Evolutionary conservation across 2,888 invertebrate species (phyloP).

Genomic region (Caenorhabditis sp.): DNA sequence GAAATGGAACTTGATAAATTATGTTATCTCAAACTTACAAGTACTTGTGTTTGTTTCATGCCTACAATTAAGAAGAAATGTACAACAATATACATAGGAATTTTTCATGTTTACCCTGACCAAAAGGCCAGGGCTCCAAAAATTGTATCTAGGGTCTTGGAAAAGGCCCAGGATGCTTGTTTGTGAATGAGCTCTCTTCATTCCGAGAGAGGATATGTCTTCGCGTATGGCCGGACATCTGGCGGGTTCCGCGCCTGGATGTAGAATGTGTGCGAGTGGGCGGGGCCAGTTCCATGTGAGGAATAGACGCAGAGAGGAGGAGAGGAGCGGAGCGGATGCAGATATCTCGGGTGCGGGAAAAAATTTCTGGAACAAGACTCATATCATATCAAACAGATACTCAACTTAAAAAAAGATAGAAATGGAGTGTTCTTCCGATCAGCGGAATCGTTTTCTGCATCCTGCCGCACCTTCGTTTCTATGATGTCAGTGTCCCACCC

Average conservation of each 20-base stretch:
- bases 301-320: not conserved
- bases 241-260: not conserved
- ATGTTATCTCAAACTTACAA: too few species aligned
- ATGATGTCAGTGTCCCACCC: not conserved
- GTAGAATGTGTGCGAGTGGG: not conserved
- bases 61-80: too few species aligned
- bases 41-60: too few species aligned
- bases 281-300: not conserved
- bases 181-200: not conserved
- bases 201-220: not conserved
- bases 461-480: too few species aligned
- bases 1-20: too few species aligned
- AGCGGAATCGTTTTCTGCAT: too few species aligned
- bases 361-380: too few species aligned
- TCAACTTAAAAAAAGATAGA: too few species aligned
- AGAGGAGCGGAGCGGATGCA: not conserved
- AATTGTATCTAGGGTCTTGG: slow-evolving; percentile 2
- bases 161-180: not conserved
- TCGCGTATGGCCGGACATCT: not conserved
- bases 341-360: too few species aligned
- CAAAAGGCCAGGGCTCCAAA: slow-evolving; percentile 2
- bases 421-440: too few species aligned
- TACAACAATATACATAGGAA: too few species aligned
- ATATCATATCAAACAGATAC: too few species aligned
- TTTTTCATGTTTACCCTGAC: slow-evolving; percentile 6